Base-by-base conservation (phyloP, 2,888 invertebrate species). In the Drosophila austrosaltans region DNA sequence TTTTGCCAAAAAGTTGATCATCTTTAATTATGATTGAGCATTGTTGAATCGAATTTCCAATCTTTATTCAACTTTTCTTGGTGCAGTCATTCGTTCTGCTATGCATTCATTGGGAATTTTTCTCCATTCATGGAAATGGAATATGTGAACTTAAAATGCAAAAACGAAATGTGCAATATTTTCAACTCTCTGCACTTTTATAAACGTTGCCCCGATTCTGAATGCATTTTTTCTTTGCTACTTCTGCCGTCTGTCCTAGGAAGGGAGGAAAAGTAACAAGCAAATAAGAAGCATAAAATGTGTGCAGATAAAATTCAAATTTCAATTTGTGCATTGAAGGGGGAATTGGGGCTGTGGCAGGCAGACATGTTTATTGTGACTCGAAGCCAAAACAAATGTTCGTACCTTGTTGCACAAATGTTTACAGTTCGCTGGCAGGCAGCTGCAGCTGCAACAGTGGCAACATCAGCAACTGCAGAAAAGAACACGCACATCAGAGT, bases 221-320 rank as follows among this genome's bases (percentile, higher is more conserved):
- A 66, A 73, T 75, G 65, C 54, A 69, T 25, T 76, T 72, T 54
- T 28, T 53, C 53, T 39, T n/a, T 36, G 36, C 4, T 54, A 16
- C 12, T 10, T 48, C 22, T 25, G 25, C 22, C 48, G 25, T 48
- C 22, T 25, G 48, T 28, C 16, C 25, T 68, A 25, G 48, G 48
- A 22, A 12, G 10, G 10, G 10, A 7, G 48, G 22, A 61, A 72
- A 73, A 70, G 72, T 68, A 76, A 75, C 70, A 69, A 62, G 72
- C 64, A 82, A 87, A 81, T 79, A 84, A 77, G 70, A 84, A 81
- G 73, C 77, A 76, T 72, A 69, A 84, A 88, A 73, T 82, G 76
- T 80, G 68, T 64, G 70, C 72, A 77, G 77, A 83, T 81, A 84
- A 81, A 88, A 88, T 88, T 83, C 77, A 79, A 84, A 84, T 88